Evolutionary conservation across 2,797 vertebrate genomes (phyloP), one percentile per base, ranked within the genome.

Genomic region (Nannoperca obscura): DNA sequence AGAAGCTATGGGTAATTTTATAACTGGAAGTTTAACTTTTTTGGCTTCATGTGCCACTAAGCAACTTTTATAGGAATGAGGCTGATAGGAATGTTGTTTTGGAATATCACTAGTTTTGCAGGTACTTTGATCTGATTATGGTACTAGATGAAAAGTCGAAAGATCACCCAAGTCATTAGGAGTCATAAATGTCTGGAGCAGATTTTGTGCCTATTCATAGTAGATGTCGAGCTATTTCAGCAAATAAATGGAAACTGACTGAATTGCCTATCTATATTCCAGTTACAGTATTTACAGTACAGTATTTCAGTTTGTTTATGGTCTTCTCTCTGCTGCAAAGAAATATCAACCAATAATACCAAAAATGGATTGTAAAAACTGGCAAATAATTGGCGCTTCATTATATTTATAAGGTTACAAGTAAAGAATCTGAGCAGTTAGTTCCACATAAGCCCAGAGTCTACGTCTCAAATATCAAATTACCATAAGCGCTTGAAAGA

Each of bases 391-490:
- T 61, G 67, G 27, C 42, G 63, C 15, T 65, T 53, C 32, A 53
- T 77, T 62, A 72, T 72, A 62, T 63, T 24, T 72, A 53, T 47
- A 42, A 66, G 53, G 71, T 58, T 85, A 52, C 59, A n/a, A 2
- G 52, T 63, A 60, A 75, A 34, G 44, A 83, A 76, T 65, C 27
- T 46, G 79, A 83, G 67, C 34, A 85, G 71, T 67, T 75, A 69
- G 70, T 82, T 74, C 52, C 52, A 68, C 65, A 88, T 78, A 71
- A 77, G 57, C 81, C 73, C 53, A 36, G 20, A 80, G 61, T 84
- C 82, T 76, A 68, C 74, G 71, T 81, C 75, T 82, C 70, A 90
- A 89, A 92, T 90, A 86, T 80, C 79, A 88, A 84, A 89, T 89
- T 84, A 91, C 46, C 80, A 87, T 74, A 76, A 84, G 57, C 49